These are phyloP conservation scores for Netelia inedita DNA, from an alignment of 2,888 invertebrate genomes.

Conservation along the genomic window DNA sequence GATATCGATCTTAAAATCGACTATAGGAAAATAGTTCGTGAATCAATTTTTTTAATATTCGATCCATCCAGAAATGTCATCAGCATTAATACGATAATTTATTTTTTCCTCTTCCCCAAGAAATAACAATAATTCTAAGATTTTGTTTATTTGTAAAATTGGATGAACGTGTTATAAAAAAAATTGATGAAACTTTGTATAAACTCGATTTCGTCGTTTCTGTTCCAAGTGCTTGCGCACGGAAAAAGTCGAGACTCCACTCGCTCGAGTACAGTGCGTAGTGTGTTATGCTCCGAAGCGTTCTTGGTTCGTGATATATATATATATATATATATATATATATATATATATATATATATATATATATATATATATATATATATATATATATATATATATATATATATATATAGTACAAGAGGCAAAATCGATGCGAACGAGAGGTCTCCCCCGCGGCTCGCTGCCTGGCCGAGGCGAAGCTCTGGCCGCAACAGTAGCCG, in stretches of 20 bases:
- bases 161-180: neutral
- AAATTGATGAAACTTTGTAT: neutral
- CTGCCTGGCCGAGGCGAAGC: constrained; percentile 68
- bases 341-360: neutral
- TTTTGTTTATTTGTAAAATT: neutral
- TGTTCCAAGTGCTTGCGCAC: neutral
- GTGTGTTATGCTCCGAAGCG: neutral
- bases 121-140: neutral
- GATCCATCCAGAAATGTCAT: neutral
- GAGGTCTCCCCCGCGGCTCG: constrained; percentile 55
- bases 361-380: neutral
- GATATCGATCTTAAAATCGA: constrained; percentile 11
- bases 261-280: neutral
- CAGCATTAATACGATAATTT: neutral
- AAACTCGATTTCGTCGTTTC: neutral
- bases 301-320: neutral
- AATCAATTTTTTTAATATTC: neutral
- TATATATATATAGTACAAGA: constrained; percentile 39
- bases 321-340: neutral
- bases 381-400: neutral
- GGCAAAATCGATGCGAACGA: constrained; percentile 70
- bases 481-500: constrained; percentile 71
- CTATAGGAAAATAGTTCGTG: constrained; percentile 1
- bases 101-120: neutral
- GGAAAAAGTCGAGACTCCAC: neutral